Percentiles rank a stretch among this genome's conserved stretches.
phyloP scores from a whole-genome alignment of 2,113 vertebrate genomes.

The Cavia aperea region DNA sequence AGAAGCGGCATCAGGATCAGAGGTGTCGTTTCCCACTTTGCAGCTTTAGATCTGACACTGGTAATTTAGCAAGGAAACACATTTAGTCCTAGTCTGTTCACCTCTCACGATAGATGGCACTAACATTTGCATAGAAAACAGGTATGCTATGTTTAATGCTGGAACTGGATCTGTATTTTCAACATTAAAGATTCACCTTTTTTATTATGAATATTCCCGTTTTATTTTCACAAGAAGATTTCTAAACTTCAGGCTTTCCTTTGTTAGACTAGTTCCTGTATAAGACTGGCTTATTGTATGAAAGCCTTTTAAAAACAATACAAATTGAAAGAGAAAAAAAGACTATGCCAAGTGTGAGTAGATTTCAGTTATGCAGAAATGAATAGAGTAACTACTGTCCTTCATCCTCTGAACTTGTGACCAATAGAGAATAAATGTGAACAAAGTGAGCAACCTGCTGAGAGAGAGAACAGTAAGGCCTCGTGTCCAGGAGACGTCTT shows the following conservation, averaged over 20 bases:
- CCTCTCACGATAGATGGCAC: neutral
- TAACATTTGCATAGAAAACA: neutral
- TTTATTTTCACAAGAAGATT: conserved; percentile 9
- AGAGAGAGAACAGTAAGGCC: neutral
- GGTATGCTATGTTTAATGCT: neutral
- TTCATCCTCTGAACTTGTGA: neutral
- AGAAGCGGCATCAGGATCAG: neutral
- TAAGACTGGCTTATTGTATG: neutral
- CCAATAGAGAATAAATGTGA: neutral
- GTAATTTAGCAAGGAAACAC: neutral
- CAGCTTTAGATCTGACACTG: neutral
- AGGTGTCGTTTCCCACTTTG: neutral
- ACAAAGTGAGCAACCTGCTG: neutral
- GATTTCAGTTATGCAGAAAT: neutral
- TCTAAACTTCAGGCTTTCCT: neutral
- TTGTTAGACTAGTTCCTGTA: neutral
- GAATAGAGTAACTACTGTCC: neutral
- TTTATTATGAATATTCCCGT: neutral
- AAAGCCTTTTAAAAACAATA: neutral
- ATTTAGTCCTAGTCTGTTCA: neutral
- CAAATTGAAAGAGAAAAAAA: neutral
- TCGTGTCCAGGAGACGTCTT: neutral
- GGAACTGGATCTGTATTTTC: neutral
- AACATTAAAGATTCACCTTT: neutral
- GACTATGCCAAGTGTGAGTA: neutral